Evolutionary conservation across 2,888 invertebrate genomes (phyloP), one percentile per base, ranked within the genome.

Genomic region (Drosophila greeni): DNA sequence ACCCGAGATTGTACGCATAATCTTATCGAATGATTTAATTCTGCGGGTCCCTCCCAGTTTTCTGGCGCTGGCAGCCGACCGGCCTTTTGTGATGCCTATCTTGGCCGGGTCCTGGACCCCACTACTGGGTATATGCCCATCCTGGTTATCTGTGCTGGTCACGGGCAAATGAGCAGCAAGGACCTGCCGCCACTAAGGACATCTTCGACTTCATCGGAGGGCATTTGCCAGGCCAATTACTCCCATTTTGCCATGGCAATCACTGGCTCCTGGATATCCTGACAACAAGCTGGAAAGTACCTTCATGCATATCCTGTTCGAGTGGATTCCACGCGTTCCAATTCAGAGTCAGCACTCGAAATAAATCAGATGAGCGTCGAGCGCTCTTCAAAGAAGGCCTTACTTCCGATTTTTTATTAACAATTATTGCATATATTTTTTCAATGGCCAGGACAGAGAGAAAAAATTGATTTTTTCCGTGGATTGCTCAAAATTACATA

Each of bases 21-120:
- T 84, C 79, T 80, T 80, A 80, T 82, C 85, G 77, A 84, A 80
- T 84, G 79, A 80, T 84, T 82, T 84, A 80, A 84, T 80, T 84
- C 80, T 69, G 56, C 58, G 52, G 68, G 66, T 62, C 42, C 59
- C 26, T 43, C 23, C 24, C 20, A 29, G 55, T 36, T 52, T 52
- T 36, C 52, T 64, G 62, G 29, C 36, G 34, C 7, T 53, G 53
- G 42, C 45, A 64, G 56, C 16, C 29, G 31, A 16, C 31, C 18
- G 16, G 2, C 49, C 70, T 65, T 66, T 69, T 82, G 66, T 67
- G 72, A 66, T 76, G 48, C 65, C 69, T 76, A 77, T 77, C 59
- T 45, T 6, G 55, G n/a, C 29, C 20, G 5, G 6, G 14, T 39
- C 29, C 18, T 18, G 18, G 20, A 11, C n/a, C 14, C 5, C 7